A percentile compares a stretch with the other conserved stretches of the same genome.
These are phyloP conservation scores for Eupithecia dodoneata DNA, from an alignment of 2,888 invertebrate genomes.

Conservation along the genomic window DNA sequence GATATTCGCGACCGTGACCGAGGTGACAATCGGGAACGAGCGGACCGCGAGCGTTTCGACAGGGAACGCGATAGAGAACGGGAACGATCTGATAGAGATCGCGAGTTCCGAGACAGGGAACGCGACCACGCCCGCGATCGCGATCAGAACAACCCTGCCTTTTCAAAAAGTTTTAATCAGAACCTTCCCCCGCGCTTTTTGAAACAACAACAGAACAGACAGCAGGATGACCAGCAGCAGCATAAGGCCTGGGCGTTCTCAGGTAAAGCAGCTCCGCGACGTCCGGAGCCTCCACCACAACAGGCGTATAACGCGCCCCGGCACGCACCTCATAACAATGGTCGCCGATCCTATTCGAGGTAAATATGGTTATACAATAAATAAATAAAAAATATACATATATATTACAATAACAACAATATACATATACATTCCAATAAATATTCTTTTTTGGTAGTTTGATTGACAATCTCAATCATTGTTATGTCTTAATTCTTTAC, in stretches of 20 bases:
- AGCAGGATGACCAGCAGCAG: constrained; percentile 69
- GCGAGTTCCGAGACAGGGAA: constrained; percentile 61
- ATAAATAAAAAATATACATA: too few species aligned
- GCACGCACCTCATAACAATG: constrained; percentile 68
- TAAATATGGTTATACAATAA: constrained; percentile 42
- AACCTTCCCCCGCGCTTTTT: constrained; percentile 94
- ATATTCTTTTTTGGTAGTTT: too few species aligned
- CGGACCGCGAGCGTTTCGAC: constrained; percentile 62
- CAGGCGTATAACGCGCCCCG: constrained; percentile 68
- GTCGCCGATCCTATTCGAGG: constrained; percentile 78
- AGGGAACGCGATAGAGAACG: constrained; percentile 45
- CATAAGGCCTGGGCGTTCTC: constrained; percentile 77
- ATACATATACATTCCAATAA: too few species aligned
- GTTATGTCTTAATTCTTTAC: too few species aligned
- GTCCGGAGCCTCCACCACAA: constrained; percentile 65
- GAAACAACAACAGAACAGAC: constrained; percentile 87
- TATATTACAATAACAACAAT: too few species aligned
- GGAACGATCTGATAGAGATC: constrained; percentile 59
- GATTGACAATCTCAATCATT: too few species aligned
- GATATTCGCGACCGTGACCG: constrained; percentile 67
- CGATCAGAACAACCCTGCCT: constrained; percentile 84
- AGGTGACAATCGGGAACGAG: constrained; percentile 55
- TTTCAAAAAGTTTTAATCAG: constrained; percentile 90
- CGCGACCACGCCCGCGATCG: constrained; percentile 74
- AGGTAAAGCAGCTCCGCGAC: constrained; percentile 69